phyloP scores from a whole-genome alignment of 2,113 vertebrate genomes.

The Gopherus flavomarginatus region DNA sequence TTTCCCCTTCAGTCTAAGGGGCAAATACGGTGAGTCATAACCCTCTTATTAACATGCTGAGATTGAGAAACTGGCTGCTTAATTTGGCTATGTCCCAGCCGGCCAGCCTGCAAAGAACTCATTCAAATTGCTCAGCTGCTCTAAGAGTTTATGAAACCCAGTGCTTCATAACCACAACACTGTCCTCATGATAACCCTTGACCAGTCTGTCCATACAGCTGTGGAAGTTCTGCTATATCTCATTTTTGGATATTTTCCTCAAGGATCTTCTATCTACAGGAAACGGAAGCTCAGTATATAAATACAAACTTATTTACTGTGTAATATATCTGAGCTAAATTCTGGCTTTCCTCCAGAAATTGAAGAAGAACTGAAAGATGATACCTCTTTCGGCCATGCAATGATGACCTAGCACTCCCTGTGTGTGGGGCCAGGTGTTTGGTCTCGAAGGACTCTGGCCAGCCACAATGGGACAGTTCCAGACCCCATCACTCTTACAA shows the following conservation, averaged over 20 bases:
- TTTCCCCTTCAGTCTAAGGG: constrained; percentile 26
- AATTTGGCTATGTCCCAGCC: constrained; percentile 57
- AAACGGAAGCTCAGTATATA: neutral
- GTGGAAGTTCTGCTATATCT: neutral
- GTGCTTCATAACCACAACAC: neutral
- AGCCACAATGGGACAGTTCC: neutral
- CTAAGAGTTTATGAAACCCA: neutral
- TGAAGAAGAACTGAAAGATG: neutral
- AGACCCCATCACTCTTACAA: neutral
- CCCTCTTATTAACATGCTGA: constrained; percentile 43
- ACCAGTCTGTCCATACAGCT: neutral
- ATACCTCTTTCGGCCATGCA: neutral
- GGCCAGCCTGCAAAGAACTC: constrained; percentile 40
- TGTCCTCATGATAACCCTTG: neutral
- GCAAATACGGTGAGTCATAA: constrained; percentile 25
- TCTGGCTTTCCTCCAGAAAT: rapidly evolving
- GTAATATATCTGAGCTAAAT: neutral
- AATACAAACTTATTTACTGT: neutral
- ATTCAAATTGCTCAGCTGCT: constrained; percentile 55
- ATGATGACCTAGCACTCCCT: neutral
- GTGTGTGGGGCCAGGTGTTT: neutral
- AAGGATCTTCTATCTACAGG: neutral
- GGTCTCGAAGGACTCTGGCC: neutral
- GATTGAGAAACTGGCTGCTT: constrained; percentile 42
- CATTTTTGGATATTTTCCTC: neutral